Conservation (phyloP, 2,888 invertebrate species). For the Xylota segnis region DNA sequence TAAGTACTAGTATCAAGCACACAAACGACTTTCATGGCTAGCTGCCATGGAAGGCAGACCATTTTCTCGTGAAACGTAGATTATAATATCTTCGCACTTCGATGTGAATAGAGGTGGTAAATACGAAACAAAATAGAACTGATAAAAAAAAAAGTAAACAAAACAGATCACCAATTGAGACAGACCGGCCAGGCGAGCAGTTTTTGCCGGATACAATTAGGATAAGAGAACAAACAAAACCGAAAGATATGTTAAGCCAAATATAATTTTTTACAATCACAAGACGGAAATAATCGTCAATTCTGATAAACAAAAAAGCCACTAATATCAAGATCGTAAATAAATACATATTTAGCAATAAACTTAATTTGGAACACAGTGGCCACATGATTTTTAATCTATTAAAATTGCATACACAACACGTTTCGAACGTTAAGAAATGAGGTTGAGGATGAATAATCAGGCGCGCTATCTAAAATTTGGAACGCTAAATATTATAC, state of each 20-base stretch:
- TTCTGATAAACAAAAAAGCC: neutral
- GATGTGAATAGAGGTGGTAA: conserved; percentile 28
- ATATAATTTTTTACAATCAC: neutral
- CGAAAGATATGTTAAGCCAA: conserved; percentile 1
- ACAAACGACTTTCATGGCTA: conserved; percentile 2
- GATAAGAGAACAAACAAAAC: conserved; percentile 11
- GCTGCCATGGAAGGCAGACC: conserved; percentile 9
- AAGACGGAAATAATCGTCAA: neutral
- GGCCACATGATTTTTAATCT: neutral
- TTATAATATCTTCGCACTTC: conserved; percentile 10
- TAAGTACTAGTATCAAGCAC: conserved; percentile 2
- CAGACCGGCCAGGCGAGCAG: neutral
- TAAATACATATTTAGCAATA: neutral
- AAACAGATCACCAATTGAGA: conserved; percentile 15
- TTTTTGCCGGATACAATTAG: conserved; percentile 1
- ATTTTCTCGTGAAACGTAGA: neutral
- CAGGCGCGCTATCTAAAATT: neutral
- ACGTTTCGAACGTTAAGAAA: neutral
- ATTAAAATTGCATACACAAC: neutral
- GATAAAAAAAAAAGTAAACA: conserved; percentile 24
- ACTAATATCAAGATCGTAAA: neutral
- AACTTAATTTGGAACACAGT: neutral
- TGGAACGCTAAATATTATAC: neutral
- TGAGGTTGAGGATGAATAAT: conserved; percentile 4
- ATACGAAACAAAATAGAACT: conserved; percentile 14